Percentiles rank a stretch among this genome's conserved stretches.
Evolutionary conservation across 2,113 vertebrate genomes (phyloP).

Genomic region (rat (Rattus norvegicus)): DNA sequence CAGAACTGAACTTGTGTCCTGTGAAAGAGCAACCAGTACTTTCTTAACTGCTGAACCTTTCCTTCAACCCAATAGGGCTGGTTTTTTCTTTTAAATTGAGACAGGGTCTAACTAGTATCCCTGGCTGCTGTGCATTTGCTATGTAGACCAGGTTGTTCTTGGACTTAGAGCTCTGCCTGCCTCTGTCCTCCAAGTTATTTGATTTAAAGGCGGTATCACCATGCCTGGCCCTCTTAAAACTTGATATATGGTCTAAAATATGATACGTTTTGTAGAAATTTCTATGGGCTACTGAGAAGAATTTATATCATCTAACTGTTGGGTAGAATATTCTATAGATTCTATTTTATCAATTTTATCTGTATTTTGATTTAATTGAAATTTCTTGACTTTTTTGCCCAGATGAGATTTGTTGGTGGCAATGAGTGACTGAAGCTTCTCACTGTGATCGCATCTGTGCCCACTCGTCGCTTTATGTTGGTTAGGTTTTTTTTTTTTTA

Average conservation of each 20-base stretch:
- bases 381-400: neutral
- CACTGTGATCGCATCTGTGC: neutral
- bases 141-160: neutral
- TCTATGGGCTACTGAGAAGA: neutral
- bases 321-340: neutral
- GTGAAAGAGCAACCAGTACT: neutral
- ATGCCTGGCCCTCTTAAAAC: neutral
- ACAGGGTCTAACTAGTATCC: neutral
- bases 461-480: neutral
- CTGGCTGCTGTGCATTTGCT: neutral
- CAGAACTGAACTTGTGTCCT: neutral
- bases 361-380: neutral
- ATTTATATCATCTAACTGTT: neutral
- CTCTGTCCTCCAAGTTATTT: neutral
- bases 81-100: neutral
- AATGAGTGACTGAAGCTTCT: neutral
- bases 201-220: neutral
- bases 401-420: neutral
- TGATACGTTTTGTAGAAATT: neutral
- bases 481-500: neutral
- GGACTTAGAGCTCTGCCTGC: neutral
- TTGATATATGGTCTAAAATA: neutral
- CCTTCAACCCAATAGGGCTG: neutral
- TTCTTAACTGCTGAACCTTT: neutral
- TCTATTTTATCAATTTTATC: neutral